A percentile compares a stretch with the other conserved stretches of the same genome.
phyloP scores from a whole-genome alignment of 2,888 invertebrate genomes.

The Mimas tiliae region DNA sequence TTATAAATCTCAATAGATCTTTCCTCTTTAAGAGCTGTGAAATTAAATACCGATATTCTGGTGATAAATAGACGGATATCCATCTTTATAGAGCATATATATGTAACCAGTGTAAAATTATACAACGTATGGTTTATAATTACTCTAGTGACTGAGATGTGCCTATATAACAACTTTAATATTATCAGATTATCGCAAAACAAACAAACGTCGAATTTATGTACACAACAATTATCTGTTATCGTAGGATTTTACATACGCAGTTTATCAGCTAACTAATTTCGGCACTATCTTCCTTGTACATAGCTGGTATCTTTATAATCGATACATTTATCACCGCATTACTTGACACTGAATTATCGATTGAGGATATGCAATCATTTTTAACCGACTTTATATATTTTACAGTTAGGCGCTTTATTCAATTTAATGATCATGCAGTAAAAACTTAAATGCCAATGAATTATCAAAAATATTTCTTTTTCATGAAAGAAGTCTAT shows the following conservation, averaged over 20 bases:
- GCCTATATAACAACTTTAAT: background rate
- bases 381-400: no score
- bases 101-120: no score
- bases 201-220: conserved; percentile 40
- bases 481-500: no score
- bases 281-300: conserved; percentile 43
- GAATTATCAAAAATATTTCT: no score
- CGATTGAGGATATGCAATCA: background rate
- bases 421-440: no score
- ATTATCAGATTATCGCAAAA: conserved; percentile 40
- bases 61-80: no score
- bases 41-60: no score
- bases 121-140: no score
- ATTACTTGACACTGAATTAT: conserved; percentile 25
- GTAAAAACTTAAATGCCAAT: no score
- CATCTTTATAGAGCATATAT: no score
- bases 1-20: no score
- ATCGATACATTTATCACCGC: conserved; percentile 49
- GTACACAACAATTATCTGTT: conserved; percentile 40
- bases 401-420: background rate
- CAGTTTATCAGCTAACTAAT: conserved; percentile 50
- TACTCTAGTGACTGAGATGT: background rate
- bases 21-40: no score
- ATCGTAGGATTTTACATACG: conserved; percentile 44
- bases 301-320: conserved; percentile 40